Base-by-base conservation (phyloP, 2,888 invertebrate genomes). In the Eilema caniola region DNA sequence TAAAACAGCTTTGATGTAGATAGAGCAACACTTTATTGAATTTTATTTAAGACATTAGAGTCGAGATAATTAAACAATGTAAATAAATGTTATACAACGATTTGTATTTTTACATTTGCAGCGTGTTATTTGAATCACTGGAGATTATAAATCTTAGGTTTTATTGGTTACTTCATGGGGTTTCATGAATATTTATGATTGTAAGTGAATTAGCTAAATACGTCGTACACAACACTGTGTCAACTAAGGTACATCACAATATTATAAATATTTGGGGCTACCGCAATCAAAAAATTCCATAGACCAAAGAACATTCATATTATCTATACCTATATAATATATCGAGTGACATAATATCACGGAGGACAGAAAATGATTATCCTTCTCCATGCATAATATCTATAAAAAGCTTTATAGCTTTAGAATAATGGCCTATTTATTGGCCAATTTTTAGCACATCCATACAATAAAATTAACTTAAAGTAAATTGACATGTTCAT, bases 161-260 rank as follows among this genome's bases (percentile, higher is more conserved):
- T 76, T 25, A 62, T 68, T 68, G 56, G 60, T 61, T 28, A 67
- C n/a, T n/a, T n/a, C n/a, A 66, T 10, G 61, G 70, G 31, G n/a
- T 62, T 67, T 53, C 20, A 70, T 23, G 8, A 57, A 37, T 56
- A 65, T 68, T 69, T 72, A 74, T 25, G 56, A 78, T 72, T 70
- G 68, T 12, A 63, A 67, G n/a, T 56, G 62, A 47, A 37, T 37
- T 20, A 56, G 73, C 74, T 73, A 76, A 28, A 5, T 28, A 77
- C 62, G 71, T 71, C 66, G 66, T 81, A 70, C 77, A 37, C 76
- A 76, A 77, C 88, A 89, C 86, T 87, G 88, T 28, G 87, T 78
- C 75, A 79, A 67, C 73, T 76, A 81, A 72, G 77, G 67, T 76
- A 76, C 81, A 88, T 87, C 85, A 87, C 85, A 86, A 76, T 75